Evolutionary conservation across 2,797 vertebrate species (phyloP), one percentile per base, ranked within the genome.

Genomic region (Spondyliosoma cantharus): DNA sequence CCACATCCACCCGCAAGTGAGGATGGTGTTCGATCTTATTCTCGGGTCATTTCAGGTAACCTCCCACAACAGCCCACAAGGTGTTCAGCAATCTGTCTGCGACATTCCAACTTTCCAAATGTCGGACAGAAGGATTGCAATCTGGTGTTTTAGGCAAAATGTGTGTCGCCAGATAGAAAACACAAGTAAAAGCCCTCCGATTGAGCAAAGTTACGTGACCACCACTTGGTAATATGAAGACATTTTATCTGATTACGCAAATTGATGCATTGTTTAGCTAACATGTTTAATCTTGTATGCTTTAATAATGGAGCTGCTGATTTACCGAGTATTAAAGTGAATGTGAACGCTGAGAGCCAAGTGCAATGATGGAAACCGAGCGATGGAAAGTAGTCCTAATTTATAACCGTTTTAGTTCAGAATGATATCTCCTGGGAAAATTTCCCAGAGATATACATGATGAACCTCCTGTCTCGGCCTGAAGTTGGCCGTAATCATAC

Each of bases 21-120:
- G 96, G 81, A 60, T 98, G 90, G 95, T 97, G 86, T 97, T 99
- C 45, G 98, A 99, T 82, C 96, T 99, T 0, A 91, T 98, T 45
- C 90, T 98, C 52, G 97, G 98, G 0, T 99, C 97, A 0, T 99
- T 99, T 92, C 98, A 99, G 98, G 98, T 99, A 95, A 88, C 0
- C 0, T 22, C 32, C 6, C 54, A 25, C 27, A 14, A 49, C 15
- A 22, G 7, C 59, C 43, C 43, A 54, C 25, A 7, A 54, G 3
- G 45, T 32, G 49, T 60, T 45, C 2, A 13, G 14, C 62, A 53
- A 15, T 54, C 43, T 54, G 9, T 71, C 3, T 1, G n/a, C 19
- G 32, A 46, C 29, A 5, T 50, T 20, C n/a, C 29, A 53, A 4
- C 52, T 64, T 63, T 53, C 19, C 27, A 58, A 58, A 73, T 49